phyloP scores from a whole-genome alignment of 2,888 invertebrate genomes.

The Cerastis rubricosa region DNA sequence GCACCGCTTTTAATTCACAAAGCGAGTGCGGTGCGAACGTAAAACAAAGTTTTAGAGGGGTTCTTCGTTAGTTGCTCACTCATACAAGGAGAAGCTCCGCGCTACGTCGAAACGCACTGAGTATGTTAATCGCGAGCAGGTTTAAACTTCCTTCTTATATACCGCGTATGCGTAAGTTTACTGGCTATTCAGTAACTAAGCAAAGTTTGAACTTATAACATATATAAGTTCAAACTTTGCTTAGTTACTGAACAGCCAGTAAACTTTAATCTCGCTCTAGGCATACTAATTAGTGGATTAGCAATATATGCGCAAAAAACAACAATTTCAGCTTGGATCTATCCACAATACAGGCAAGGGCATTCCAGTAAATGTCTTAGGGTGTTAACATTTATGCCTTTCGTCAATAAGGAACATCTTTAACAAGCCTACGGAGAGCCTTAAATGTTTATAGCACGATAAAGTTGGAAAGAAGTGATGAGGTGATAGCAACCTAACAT shows the following conservation, averaged over 20 bases:
- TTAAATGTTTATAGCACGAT: slow-evolving; percentile 47
- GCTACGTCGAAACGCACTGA: slow-evolving; percentile 65
- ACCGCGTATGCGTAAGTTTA: too few species aligned
- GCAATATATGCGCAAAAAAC: slow-evolving; percentile 10
- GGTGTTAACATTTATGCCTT: slow-evolving; percentile 21
- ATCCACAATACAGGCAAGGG: slow-evolving; percentile 7
- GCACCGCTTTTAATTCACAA: slow-evolving; percentile 85
- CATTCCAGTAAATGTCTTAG: slow-evolving; percentile 25
- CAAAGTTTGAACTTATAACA: too few species aligned
- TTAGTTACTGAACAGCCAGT: slow-evolving; percentile 13
- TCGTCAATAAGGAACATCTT: slow-evolving; percentile 23
- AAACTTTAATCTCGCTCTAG: neutral
- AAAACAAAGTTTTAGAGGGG: slow-evolving; percentile 85
- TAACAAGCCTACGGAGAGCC: slow-evolving; percentile 23
- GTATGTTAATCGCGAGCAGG: slow-evolving; percentile 72
- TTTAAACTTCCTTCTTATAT: slow-evolving; percentile 64
- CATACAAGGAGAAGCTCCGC: slow-evolving; percentile 74
- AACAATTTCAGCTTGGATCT: neutral
- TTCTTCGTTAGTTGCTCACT: slow-evolving; percentile 88
- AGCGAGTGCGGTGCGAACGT: slow-evolving; percentile 82
- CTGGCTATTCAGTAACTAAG: too few species aligned
- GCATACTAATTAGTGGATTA: neutral
- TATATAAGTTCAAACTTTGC: slow-evolving; percentile 47
- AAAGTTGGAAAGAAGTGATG: slow-evolving; percentile 52
- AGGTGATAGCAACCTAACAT: slow-evolving; percentile 38